These are phyloP conservation scores for Oreochromis tanganicae DNA, from an alignment of 2,113 vertebrate genomes.

Conservation along the genomic window DNA sequence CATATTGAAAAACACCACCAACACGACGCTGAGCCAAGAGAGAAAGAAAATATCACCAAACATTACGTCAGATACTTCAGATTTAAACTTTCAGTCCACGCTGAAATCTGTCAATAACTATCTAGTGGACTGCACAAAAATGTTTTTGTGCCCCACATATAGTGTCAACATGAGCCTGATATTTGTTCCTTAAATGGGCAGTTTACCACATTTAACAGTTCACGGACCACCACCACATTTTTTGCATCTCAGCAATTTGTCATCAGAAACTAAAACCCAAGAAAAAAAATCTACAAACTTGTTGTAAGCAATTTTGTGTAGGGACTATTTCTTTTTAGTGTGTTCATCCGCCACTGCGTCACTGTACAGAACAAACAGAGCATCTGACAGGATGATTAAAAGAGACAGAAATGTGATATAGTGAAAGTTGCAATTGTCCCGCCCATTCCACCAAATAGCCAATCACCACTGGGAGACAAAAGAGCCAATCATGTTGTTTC, in stretches of 20 bases:
- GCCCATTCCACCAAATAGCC: background rate
- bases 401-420: background rate
- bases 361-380: background rate
- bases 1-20: conserved; percentile 72
- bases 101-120: background rate
- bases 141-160: background rate
- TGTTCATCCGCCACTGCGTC: background rate
- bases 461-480: background rate
- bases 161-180: background rate
- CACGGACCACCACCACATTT: too few species aligned
- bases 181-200: background rate
- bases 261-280: background rate
- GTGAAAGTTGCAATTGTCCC: background rate
- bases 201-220: background rate
- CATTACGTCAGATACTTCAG: background rate
- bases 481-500: background rate
- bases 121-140: background rate
- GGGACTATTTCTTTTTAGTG: background rate
- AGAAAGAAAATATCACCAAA: background rate
- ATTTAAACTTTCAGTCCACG: background rate
- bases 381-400: background rate
- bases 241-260: background rate
- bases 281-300: background rate
- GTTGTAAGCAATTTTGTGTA: background rate
- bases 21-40: conserved; percentile 62